Evolutionary conservation across 1,140 invertebrate species (phyloP).

Genomic region (Brachionus rotundiformis): DNA sequence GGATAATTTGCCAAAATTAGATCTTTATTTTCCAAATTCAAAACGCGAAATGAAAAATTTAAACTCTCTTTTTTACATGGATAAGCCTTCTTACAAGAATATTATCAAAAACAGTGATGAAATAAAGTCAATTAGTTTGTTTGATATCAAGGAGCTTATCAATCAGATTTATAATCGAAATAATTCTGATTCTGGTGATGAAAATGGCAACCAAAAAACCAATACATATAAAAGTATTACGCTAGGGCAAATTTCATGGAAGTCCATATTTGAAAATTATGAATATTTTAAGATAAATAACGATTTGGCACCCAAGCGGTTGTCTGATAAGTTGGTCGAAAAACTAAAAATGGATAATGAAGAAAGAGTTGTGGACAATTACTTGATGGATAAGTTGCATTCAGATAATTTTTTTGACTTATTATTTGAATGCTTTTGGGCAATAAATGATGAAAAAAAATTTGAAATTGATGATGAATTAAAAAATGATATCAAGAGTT

Average conservation of each 20-base stretch:
- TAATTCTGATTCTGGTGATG: not conserved
- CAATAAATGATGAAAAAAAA: not conserved
- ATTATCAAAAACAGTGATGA: not conserved
- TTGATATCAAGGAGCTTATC: not conserved
- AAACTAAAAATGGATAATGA: not conserved
- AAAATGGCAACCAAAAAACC: not conserved
- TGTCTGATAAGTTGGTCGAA: not conserved
- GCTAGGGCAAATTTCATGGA: not conserved
- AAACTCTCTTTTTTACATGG: not conserved
- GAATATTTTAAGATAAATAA: not conserved
- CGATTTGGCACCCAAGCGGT: not conserved
- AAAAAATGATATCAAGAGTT: not conserved
- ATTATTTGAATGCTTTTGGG: not conserved
- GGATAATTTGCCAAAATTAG: not conserved
- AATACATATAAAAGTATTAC: not conserved
- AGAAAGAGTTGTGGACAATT: not conserved
- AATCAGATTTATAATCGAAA: not conserved
- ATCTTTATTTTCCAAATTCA: slow-evolving; percentile 20
- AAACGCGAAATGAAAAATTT: not conserved
- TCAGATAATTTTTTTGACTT: not conserved
- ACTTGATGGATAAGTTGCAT: not conserved
- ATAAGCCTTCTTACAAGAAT: not conserved
- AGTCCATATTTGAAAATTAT: not conserved
- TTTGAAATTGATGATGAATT: not conserved
- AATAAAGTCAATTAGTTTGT: not conserved